Conservation (phyloP, 2,888 invertebrate genomes). For the Temnothorax rugatulus region DNA sequence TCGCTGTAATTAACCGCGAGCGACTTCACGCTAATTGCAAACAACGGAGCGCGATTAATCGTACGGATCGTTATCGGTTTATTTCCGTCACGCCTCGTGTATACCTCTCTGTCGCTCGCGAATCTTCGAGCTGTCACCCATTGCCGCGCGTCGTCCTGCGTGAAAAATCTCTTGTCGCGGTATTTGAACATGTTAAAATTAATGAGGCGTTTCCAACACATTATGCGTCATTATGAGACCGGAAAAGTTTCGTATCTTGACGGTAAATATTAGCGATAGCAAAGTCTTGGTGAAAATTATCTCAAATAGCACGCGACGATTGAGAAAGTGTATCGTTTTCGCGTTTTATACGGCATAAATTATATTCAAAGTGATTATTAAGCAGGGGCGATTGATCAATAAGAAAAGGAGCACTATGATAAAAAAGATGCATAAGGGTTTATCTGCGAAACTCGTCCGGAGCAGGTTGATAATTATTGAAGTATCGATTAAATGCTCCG, state of each 20-base stretch:
- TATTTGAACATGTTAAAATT: conserved; percentile 33
- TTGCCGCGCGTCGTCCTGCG: background rate
- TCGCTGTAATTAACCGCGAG: conserved; percentile 81
- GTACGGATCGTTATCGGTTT: conserved; percentile 79
- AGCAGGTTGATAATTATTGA: conserved; percentile 80
- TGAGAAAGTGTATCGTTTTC: background rate
- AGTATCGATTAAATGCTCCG: conserved; percentile 80
- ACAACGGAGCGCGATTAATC: conserved; percentile 83
- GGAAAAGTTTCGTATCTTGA: background rate
- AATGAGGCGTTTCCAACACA: background rate
- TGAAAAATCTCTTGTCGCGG: conserved; percentile 24
- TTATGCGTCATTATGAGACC: background rate
- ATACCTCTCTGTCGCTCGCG: conserved; percentile 19
- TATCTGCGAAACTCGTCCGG: conserved; percentile 61
- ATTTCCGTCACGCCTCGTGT: conserved; percentile 10
- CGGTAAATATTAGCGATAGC: background rate
- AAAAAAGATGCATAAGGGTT: conserved; percentile 67
- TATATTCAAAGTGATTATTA: conserved; percentile 66
- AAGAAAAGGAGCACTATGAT: conserved; percentile 64
- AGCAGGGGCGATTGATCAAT: conserved; percentile 70
- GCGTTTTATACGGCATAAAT: conserved; percentile 26
- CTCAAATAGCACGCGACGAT: background rate
- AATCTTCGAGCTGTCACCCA: conserved; percentile 4
- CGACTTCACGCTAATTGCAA: conserved; percentile 83
- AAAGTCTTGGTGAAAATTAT: background rate